phyloP scores from a whole-genome alignment of 2,797 vertebrate species.

The Sebastes ruberrimus region DNA sequence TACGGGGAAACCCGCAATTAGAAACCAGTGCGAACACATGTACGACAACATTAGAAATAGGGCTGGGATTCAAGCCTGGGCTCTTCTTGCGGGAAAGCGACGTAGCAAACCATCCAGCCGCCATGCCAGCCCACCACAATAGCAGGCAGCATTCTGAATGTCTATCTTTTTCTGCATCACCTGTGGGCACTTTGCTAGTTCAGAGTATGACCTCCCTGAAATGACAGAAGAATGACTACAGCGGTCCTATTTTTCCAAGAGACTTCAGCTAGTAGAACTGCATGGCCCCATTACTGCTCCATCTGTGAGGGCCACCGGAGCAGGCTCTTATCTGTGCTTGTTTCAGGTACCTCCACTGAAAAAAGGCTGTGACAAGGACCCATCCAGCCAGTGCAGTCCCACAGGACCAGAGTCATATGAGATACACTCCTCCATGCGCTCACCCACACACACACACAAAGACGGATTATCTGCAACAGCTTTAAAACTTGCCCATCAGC shows the following conservation, averaged over 20 bases:
- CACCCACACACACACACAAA: constrained; percentile 31
- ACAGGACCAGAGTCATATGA: constrained; percentile 27
- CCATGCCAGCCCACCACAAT: neutral
- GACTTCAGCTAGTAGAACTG: constrained; percentile 43
- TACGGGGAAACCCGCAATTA: neutral
- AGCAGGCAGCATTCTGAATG: neutral
- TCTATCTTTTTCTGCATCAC: constrained; percentile 34
- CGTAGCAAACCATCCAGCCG: neutral
- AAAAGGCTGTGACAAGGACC: constrained; percentile 46
- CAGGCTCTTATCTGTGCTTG: constrained; percentile 51
- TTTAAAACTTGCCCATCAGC: constrained; percentile 68
- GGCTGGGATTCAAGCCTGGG: neutral
- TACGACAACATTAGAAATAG: neutral
- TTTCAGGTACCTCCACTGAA: constrained; percentile 30
- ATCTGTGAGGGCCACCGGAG: constrained; percentile 52
- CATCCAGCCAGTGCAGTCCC: constrained; percentile 36
- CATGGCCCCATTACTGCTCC: constrained; percentile 62
- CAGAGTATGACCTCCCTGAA: constrained; percentile 33
- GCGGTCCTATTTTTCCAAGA: constrained; percentile 43
- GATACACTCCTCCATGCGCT: constrained; percentile 15
- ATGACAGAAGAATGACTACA: constrained; percentile 46
- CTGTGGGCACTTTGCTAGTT: constrained; percentile 21
- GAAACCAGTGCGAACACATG: neutral
- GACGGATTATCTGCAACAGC: constrained; percentile 59
- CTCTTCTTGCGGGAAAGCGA: neutral